Conservation (phyloP, 2,888 invertebrate genomes). For the Allophyes oxyacanthae region DNA sequence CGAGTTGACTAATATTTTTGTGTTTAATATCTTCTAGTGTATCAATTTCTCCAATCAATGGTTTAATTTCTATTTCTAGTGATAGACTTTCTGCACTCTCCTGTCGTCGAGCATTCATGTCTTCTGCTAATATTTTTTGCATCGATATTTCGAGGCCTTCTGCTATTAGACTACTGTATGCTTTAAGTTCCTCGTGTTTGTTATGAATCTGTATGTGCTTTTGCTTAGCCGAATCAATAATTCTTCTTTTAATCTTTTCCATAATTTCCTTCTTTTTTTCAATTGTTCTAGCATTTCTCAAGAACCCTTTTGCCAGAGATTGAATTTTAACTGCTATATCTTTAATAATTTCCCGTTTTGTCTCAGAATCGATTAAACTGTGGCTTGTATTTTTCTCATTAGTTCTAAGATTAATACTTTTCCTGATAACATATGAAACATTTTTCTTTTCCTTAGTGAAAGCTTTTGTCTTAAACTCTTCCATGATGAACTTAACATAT, state of each 20-base stretch:
- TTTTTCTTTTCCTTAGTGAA: constrained; percentile 21
- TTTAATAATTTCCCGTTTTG: constrained; percentile 44
- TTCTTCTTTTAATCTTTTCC: constrained; percentile 55
- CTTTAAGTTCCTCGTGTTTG: constrained; percentile 56
- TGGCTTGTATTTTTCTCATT: background rate
- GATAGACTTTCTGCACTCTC: background rate
- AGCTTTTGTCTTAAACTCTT: constrained; percentile 65
- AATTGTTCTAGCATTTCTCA: constrained; percentile 52
- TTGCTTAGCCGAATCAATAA: constrained; percentile 52
- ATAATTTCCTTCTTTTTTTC: constrained; percentile 58
- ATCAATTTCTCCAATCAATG: constrained; percentile 5
- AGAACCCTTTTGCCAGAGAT: constrained; percentile 53
- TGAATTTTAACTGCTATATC: constrained; percentile 64
- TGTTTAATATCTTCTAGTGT: background rate
- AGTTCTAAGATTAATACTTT: constrained; percentile 17
- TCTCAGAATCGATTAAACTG: constrained; percentile 15
- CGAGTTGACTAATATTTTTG: background rate
- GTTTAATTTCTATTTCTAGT: background rate
- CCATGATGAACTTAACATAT: constrained; percentile 72
- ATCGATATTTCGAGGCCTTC: constrained; percentile 56
- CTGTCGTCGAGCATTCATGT: constrained; percentile 27
- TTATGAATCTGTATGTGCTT: constrained; percentile 49
- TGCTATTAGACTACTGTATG: constrained; percentile 58
- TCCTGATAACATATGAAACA: background rate
- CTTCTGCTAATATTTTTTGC: constrained; percentile 32